A percentile compares a stretch with the other conserved stretches of the same genome.
These are phyloP conservation scores for Esox niger DNA, from an alignment of 2,113 vertebrate species.

Conservation along the genomic window DNA sequence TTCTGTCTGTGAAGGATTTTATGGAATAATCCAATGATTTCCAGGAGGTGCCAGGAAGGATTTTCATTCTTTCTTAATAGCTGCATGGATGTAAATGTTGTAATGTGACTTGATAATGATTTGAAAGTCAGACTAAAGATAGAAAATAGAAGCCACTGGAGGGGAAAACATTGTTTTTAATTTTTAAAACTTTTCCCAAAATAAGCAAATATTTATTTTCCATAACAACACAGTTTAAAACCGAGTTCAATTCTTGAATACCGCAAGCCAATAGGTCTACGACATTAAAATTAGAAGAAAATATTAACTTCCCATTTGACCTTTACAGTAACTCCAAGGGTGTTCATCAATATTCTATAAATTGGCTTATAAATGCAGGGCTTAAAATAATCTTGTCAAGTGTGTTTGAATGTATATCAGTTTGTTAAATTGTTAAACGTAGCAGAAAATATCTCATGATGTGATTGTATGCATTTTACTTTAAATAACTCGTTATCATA, in stretches of 20 bases:
- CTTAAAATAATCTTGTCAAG: not conserved
- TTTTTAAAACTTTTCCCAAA: not conserved
- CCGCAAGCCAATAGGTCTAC: too few relatives aligned
- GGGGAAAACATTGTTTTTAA: not conserved
- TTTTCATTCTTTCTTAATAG: slow-evolving; percentile 27
- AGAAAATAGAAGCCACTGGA: slow-evolving; percentile 9
- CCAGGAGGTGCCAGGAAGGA: slow-evolving; percentile 25
- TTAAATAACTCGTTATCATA: not conserved
- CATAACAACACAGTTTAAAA: not conserved
- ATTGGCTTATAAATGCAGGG: not conserved
- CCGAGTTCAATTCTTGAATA: not conserved
- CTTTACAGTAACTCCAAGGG: not conserved
- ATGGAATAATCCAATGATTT: slow-evolving; percentile 52
- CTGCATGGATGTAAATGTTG: slow-evolving; percentile 15
- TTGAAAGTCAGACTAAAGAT: not conserved
- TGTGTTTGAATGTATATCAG: not conserved
- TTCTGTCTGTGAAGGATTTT: slow-evolving; percentile 49
- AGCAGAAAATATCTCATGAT: not conserved
- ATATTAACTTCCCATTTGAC: not conserved
- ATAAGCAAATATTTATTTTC: not conserved
- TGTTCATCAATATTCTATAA: slow-evolving; percentile 5
- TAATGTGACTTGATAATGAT: slow-evolving; percentile 14
- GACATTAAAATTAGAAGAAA: not conserved
- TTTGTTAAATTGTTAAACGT: slow-evolving; percentile 1
- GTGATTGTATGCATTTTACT: not conserved